Percentiles rank a stretch among this genome's conserved stretches.
These are phyloP conservation scores for Laodelphax striatellus DNA, from an alignment of 1,140 invertebrate genomes.

Conservation along the genomic window DNA sequence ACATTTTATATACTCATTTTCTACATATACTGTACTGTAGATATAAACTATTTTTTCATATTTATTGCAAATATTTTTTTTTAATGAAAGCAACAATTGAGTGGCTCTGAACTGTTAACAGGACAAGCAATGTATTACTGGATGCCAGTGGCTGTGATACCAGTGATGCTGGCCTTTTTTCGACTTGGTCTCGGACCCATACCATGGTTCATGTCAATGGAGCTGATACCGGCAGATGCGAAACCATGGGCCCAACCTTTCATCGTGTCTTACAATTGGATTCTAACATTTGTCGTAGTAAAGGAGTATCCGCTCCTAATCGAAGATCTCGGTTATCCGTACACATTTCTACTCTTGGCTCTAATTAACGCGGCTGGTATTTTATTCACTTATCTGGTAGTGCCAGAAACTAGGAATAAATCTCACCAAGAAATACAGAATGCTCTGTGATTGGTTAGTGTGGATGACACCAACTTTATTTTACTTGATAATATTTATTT, in stretches of 20 bases:
- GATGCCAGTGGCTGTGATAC: background rate
- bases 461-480: too few relatives aligned
- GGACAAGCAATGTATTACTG: background rate
- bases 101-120: too few relatives aligned
- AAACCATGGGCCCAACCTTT: slow-evolving; percentile 41
- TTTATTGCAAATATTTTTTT: too few relatives aligned
- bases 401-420: slow-evolving; percentile 91
- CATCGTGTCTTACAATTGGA: slow-evolving; percentile 37
- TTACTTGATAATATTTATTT: too few relatives aligned
- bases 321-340: slow-evolving; percentile 46
- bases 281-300: slow-evolving; percentile 40
- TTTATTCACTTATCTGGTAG: slow-evolving; percentile 54
- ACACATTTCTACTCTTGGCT: slow-evolving; percentile 74
- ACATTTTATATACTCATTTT: too few relatives aligned
- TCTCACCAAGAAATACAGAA: slow-evolving; percentile 67
- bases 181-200: slow-evolving; percentile 57
- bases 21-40: too few relatives aligned
- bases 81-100: too few relatives aligned
- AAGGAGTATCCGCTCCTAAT: slow-evolving; percentile 33
- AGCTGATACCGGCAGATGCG: slow-evolving; percentile 52
- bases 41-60: too few relatives aligned
- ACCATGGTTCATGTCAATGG: slow-evolving; percentile 56
- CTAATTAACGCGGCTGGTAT: slow-evolving; percentile 56
- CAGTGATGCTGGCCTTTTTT: slow-evolving; percentile 26
- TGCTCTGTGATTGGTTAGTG: background rate